Evolutionary conservation across 2,113 vertebrate species (phyloP).

Genomic region (Thryonomys swinderianus): DNA sequence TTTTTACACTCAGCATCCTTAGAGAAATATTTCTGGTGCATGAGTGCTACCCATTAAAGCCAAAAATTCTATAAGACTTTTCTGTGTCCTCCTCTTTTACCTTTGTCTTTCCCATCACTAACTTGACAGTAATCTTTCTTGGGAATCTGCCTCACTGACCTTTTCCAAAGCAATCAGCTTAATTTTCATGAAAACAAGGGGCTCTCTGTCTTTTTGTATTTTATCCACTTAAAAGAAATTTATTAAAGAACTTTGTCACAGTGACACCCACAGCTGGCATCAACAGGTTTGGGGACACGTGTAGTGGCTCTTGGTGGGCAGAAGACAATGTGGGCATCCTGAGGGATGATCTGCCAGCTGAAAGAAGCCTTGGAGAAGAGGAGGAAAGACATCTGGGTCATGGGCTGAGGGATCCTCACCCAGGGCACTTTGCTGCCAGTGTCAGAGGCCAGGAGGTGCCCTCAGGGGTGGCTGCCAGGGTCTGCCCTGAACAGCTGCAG

Average conservation of each 20-base stretch:
- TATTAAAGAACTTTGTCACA: conserved; percentile 53
- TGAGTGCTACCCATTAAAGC: neutral
- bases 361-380: neutral
- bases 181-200: conserved; percentile 64
- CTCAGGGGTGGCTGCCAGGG: fast-evolving
- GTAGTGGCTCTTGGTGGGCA: neutral
- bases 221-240: conserved; percentile 43
- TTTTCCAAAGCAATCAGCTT: conserved; percentile 64
- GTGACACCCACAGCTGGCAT: neutral
- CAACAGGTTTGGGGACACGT: neutral
- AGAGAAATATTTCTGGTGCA: fast-evolving
- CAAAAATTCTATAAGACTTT: neutral
- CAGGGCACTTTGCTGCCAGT: neutral
- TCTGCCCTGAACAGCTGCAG: neutral
- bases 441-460: neutral
- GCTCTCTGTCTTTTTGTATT: conserved; percentile 35
- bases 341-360: neutral
- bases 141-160: conserved; percentile 35
- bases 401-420: neutral
- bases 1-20: neutral
- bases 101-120: neutral
- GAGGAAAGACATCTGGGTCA: neutral
- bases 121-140: conserved; percentile 37
- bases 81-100: neutral
- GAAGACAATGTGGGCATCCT: neutral